Evolutionary conservation across 2,888 invertebrate species (phyloP), one percentile per base, ranked within the genome.

Genomic region (Hemaris fuciformis): DNA sequence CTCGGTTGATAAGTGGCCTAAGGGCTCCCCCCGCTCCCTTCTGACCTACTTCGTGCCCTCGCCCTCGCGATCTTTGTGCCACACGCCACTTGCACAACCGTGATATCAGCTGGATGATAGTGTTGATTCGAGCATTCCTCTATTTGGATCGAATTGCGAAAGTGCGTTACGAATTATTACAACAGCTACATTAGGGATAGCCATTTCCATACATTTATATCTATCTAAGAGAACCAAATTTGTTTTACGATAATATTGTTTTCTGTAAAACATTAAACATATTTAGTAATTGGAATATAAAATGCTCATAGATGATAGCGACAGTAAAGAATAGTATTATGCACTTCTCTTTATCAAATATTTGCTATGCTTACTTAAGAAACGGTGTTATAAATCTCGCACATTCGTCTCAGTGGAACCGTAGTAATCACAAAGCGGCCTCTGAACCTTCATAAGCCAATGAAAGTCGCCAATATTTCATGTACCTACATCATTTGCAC

Each of bases 31-130:
- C 80, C 80, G 69, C 78, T 60, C 83, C 76, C 77, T 81, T 67
- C 66, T 83, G 84, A 88, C 88, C 85, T 81, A 85, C 75, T 81
- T 82, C 70, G 84, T 80, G 77, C 82, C 84, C 81, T 80, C 85
- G 87, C 86, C 87, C 87, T 85, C 80, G 81, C 88, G 89, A 90
- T 91, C 90, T 90, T 88, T 89, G 88, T 85, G 88, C 87, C 84
- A 87, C 85, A 84, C 81, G 81, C 77, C 83, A 87, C 89, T 91
- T 91, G 90, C 89, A 90, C 90, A 90, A 90, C 88, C 79, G 77
- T 79, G 81, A 82, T 90, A 91, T 90, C 90, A 91, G 89, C 89
- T 89, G 89, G 85, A 87, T 85, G 85, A 88, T 87, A 86, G 80
- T 81, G 79, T 75, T 73, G 80, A 85, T 81, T 82, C 73, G 73